A percentile compares a stretch with the other conserved stretches of the same genome.
Conservation (phyloP, 1,140 invertebrate species). For the Drosophila aff. region DNA sequence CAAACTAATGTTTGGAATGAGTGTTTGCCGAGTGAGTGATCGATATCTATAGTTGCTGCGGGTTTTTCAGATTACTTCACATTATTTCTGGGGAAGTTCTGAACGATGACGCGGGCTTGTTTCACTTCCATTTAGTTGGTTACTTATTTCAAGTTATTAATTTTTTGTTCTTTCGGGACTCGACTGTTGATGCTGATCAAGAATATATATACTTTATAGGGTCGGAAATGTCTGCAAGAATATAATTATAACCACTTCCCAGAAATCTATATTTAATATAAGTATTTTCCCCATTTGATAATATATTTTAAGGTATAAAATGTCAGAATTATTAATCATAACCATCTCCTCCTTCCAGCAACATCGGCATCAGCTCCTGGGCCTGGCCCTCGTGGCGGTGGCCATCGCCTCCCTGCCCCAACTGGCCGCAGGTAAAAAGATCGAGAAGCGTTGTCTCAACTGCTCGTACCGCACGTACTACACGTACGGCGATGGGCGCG, state of each 20-base stretch:
- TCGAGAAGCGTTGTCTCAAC: conserved; percentile 74
- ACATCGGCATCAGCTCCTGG: conserved; percentile 33
- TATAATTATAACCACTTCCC: too few species aligned
- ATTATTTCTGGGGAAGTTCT: neutral
- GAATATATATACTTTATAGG: too few species aligned
- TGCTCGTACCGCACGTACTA: conserved; percentile 77
- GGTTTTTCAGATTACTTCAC: conserved; percentile 1
- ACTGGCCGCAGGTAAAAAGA: conserved; percentile 65
- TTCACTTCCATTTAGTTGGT: neutral
- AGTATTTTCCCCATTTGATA: too few species aligned
- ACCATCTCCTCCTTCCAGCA: neutral
- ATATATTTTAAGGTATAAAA: too few species aligned
- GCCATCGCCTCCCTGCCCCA: conserved; percentile 47
- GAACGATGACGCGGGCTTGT: conserved; percentile 8
- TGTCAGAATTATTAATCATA: too few species aligned
- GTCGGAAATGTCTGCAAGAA: too few species aligned
- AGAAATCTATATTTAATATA: too few species aligned
- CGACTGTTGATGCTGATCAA: too few species aligned
- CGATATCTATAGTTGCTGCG: neutral
- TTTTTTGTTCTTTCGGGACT: too few species aligned
- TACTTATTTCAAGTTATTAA: neutral
- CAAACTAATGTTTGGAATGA: conserved; percentile 35
- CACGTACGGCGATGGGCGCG: conserved; percentile 71
- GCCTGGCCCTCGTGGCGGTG: conserved; percentile 55
- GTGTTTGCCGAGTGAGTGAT: conserved; percentile 2